Conservation (phyloP, 2,797 vertebrate genomes). For the Merluccius polli region DNA sequence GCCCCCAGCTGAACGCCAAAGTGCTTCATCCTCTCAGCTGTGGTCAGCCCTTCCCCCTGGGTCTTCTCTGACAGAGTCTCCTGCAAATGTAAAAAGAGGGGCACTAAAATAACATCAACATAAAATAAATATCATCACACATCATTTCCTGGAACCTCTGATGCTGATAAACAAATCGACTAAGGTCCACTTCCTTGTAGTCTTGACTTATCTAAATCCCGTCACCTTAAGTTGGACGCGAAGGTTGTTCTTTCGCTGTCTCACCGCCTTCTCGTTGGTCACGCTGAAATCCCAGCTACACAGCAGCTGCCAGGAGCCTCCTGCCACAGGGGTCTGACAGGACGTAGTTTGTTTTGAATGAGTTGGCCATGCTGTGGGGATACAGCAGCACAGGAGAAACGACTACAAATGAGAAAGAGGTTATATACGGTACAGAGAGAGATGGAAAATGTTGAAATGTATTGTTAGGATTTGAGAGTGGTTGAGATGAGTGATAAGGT, state of each 20-base stretch:
- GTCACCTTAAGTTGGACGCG: slow-evolving; percentile 85
- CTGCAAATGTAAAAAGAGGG: slow-evolving; percentile 55
- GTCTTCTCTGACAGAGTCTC: slow-evolving; percentile 80
- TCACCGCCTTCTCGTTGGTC: slow-evolving; percentile 82
- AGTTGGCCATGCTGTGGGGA: slow-evolving; percentile 80
- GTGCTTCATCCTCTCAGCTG: slow-evolving; percentile 58
- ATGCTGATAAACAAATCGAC: not conserved
- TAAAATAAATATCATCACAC: no score
- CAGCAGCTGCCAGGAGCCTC: slow-evolving; percentile 81
- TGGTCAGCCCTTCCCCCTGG: slow-evolving; percentile 56
- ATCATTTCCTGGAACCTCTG: no score
- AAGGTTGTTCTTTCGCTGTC: slow-evolving; percentile 84
- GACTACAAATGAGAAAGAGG: not conserved
- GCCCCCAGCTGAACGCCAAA: slow-evolving; percentile 64
- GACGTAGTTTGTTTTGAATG: slow-evolving; percentile 81
- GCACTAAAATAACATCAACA: no score
- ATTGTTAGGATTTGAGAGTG: not conserved
- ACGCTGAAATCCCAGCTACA: slow-evolving; percentile 93
- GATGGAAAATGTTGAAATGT: not conserved
- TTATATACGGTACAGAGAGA: not conserved
- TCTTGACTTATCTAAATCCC: not conserved
- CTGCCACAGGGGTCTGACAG: slow-evolving; percentile 58
- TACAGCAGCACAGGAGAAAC: not conserved
- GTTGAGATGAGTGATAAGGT: not conserved
- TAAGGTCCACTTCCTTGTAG: not conserved